phyloP scores from a whole-genome alignment of 2,797 vertebrate genomes.

The Paratrypauchen microcephalus region DNA sequence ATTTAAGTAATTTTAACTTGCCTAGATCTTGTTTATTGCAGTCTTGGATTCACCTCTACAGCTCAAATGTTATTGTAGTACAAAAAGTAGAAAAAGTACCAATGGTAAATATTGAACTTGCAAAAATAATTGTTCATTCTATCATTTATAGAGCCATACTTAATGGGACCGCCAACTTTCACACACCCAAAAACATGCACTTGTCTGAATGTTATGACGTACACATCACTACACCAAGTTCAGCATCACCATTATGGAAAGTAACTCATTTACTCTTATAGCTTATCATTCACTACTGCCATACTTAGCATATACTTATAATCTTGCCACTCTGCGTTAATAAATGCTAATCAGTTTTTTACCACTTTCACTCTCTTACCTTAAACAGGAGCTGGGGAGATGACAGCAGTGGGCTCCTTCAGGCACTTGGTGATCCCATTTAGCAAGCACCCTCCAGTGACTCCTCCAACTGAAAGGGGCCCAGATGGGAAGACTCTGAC shows the following conservation, averaged over 20 bases:
- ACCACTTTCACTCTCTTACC: conserved; percentile 23
- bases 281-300: not conserved
- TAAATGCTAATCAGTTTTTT: conserved; percentile 11
- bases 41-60: too few species aligned
- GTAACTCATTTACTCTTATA: not conserved
- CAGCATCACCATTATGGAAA: not conserved
- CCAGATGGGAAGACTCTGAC: conserved; percentile 63
- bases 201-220: not conserved
- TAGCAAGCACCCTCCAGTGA: conserved; percentile 62
- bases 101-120: too few species aligned
- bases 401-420: conserved; percentile 52
- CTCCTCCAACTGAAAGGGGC: conserved; percentile 59
- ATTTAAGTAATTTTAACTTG: too few species aligned
- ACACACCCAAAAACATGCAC: not conserved
- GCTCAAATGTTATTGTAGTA: too few species aligned
- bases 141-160: too few species aligned
- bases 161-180: not conserved
- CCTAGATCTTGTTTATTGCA: too few species aligned
- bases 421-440: conserved; percentile 69
- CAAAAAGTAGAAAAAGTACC: too few species aligned
- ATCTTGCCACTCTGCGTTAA: not conserved
- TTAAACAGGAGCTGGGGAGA: conserved; percentile 15
- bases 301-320: not conserved
- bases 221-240: not conserved
- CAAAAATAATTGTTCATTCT: too few species aligned